Base-by-base conservation (phyloP, 2,888 invertebrate species). In the Drosophila flavopinicola region DNA sequence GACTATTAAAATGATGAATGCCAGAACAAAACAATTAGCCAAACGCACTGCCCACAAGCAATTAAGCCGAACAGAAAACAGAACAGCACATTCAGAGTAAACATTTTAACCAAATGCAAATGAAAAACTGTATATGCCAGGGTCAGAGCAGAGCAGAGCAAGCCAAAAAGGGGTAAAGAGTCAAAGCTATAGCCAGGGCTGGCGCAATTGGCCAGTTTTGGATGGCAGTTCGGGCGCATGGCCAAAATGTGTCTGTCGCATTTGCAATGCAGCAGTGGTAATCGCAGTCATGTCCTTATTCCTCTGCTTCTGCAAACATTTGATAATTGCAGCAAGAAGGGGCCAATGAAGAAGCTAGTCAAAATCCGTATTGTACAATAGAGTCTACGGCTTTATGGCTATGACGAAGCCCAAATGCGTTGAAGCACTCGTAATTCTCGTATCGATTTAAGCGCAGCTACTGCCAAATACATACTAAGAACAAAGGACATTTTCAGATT, bases 191-290 rank as follows among this genome's bases (percentile, higher is more conserved):
- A 48, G 32, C 45, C 17, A 24, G 10, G 29, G 65, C 45, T 47
- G 48, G 49, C 17, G 38, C 70, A 54, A 65, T 75, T 78, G 69
- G 85, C 67, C 74, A 85, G 78, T 73, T 20, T 83, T 76, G 48
- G 57, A 58, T 52, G 30, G 27, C 47, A 32, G 61, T 59, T 63
- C 59, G 75, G 83, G 78, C 78, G 60, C 59, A 44, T 49, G 58
- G 67, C 84, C 86, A 79, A 80, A 83, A 70, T 68, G 67, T 44
- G 66, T 41, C 51, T 76, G 76, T 66, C 84, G 74, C 80, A 80
- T 77, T 78, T 80, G 27, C 77, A 70, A 68, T 80, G 80, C 79
- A 77, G 80, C 73, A 79, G 45, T 52, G 51, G 17, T 30, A 49
- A 59, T 59, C 37, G 45, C 20, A 17, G 39, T 27, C 15, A 57